Evolutionary conservation across 2,888 invertebrate genomes (phyloP), one percentile per base, ranked within the genome.

Genomic region (Dicranocentrus wangi): DNA sequence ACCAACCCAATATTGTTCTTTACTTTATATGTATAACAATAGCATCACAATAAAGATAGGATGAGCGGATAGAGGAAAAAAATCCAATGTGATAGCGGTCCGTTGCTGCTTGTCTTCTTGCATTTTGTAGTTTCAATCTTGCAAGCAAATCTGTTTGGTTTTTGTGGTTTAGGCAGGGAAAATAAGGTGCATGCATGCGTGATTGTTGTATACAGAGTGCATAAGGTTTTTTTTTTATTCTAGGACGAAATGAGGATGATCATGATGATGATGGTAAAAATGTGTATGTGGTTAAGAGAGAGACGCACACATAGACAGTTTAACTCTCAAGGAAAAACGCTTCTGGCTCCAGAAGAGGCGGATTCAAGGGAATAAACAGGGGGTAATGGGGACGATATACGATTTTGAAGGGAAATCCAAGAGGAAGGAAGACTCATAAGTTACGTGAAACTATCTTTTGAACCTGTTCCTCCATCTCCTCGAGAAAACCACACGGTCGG

Each of bases 301-400:
- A 47, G 58, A 58, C 58, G 39, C 23, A 70, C 43, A 58, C 42
- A 75, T 66, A 53, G 23, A 27, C 58, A 66, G 25, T 60, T 60
- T 60, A 17, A 21, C 53, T 63, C 39, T 25, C 23, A 51, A 51
- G 19, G 65, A 53, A 28, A 66, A 75, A 58, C 75, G 55, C 55
- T 75, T 7, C 51, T 75, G 75, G 75, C 75, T 75, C 75, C 75
- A 75, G 75, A 75, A 58, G 66, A 75, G 75, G 75, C 66, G 75
- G 53, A 75, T 51, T 63, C 13, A 53, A 7, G 42, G 53, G n/a
- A 53, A 25, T 19, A 47, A 28, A 65, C 21, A 32, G 23, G 21
- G 28, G 27, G 21, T 1, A 21, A 28, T 21, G 47, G 43, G 17
- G 25, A 23, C 19, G 23, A 42, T 19, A 42, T 42, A 42, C 32